Conservation (phyloP, 2,113 vertebrate species). For the Brachypodius melanocephalos region DNA sequence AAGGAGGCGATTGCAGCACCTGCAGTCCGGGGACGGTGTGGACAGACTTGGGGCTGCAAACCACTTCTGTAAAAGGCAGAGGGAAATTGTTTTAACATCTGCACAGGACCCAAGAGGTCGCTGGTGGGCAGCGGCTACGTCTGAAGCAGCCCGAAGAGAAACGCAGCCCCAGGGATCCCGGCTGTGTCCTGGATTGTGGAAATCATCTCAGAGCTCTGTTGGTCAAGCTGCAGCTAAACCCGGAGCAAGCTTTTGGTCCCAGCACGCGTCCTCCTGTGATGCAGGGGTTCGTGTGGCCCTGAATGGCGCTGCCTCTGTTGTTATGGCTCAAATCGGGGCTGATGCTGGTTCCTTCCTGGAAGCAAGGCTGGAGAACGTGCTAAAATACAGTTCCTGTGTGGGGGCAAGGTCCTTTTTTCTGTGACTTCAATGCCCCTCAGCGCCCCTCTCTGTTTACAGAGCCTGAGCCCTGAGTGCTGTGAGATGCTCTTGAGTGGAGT, state of each 20-base stretch:
- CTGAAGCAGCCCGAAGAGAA: background rate
- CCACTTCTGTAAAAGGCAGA: background rate
- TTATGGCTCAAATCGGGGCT: accelerated
- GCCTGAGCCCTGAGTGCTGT: background rate
- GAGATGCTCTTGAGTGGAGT: background rate
- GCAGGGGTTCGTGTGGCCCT: background rate
- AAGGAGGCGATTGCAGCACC: accelerated
- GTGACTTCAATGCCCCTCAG: background rate
- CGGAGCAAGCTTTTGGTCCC: accelerated
- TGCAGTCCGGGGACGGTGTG: accelerated
- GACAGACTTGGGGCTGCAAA: background rate
- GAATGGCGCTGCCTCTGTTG: background rate
- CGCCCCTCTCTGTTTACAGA: background rate
- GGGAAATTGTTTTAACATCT: background rate
- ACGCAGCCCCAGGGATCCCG: accelerated
- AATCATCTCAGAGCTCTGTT: accelerated
- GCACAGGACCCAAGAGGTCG: background rate
- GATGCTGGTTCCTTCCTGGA: background rate
- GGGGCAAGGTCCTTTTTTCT: background rate
- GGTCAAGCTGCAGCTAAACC: background rate
- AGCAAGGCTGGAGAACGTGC: accelerated
- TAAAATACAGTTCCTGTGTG: background rate
- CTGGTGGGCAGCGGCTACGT: background rate
- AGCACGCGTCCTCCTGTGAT: accelerated
- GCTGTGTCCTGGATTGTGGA: background rate